Evolutionary conservation across 2,797 vertebrate species (phyloP).

Genomic region (Babyrousa celebensis): DNA sequence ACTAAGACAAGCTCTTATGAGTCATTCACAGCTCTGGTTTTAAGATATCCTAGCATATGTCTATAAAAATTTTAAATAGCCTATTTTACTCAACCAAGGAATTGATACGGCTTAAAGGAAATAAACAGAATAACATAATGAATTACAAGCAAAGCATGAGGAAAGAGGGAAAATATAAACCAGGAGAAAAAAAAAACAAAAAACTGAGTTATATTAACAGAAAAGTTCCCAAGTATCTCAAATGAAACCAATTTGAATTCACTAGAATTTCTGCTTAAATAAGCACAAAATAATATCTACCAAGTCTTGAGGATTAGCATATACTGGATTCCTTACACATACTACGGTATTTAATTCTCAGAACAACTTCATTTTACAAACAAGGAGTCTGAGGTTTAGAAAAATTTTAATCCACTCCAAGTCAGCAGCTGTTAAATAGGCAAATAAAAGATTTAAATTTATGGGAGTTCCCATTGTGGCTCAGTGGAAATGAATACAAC

Average conservation of each 20-base stretch:
- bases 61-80: background rate
- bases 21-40: background rate
- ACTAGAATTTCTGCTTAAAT: constrained; percentile 7
- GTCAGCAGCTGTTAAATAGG: background rate
- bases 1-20: background rate
- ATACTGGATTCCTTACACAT: background rate
- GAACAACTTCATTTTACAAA: background rate
- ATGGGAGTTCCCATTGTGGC: no score
- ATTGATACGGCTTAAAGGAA: background rate
- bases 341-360: constrained; percentile 2
- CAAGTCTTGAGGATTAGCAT: background rate
- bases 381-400: background rate
- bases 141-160: background rate
- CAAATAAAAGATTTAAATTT: background rate
- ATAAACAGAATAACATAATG: constrained; percentile 44
- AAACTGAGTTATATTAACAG: background rate
- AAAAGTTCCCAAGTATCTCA: constrained; percentile 1
- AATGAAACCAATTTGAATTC: constrained; percentile 6
- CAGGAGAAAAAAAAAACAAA: background rate
- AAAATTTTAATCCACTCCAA: background rate
- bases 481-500: no score
- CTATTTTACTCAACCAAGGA: background rate
- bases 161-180: background rate
- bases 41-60: background rate
- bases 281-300: constrained; percentile 1